Evolutionary conservation across 1,140 invertebrate species (phyloP).

Genomic region (Panagrolaimus sp.): DNA sequence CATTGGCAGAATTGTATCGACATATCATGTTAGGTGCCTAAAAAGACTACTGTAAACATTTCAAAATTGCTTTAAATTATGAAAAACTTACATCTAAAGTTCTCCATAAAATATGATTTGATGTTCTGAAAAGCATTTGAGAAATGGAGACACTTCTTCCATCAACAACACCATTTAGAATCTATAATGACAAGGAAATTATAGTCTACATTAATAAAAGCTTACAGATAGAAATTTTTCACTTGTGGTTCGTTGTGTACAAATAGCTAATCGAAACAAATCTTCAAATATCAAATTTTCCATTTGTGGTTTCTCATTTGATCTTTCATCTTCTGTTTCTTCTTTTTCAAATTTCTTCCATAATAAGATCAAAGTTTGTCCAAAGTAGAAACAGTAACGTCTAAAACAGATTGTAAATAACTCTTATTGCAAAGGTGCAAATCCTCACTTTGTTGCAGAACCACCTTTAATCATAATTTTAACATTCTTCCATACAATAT

Average conservation of each 20-base stretch:
- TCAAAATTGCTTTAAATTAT: too few species aligned
- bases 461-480: background rate
- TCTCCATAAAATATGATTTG: background rate
- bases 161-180: background rate
- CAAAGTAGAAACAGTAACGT: background rate
- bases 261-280: background rate
- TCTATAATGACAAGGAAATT: too few species aligned
- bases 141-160: background rate
- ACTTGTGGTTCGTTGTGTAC: background rate
- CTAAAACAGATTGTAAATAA: background rate
- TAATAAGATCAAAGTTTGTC: background rate
- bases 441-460: background rate
- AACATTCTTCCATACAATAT: background rate
- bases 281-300: background rate
- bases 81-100: background rate
- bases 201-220: background rate
- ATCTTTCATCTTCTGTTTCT: background rate
- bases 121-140: background rate
- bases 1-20: background rate
- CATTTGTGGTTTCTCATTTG: background rate
- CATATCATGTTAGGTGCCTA: background rate
- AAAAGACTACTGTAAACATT: too few species aligned
- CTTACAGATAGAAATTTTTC: background rate
- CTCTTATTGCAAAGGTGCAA: background rate
- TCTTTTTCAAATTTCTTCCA: constrained; percentile 1